Base-by-base conservation (phyloP, 2,888 invertebrate genomes). In the Epiblema foenella region DNA sequence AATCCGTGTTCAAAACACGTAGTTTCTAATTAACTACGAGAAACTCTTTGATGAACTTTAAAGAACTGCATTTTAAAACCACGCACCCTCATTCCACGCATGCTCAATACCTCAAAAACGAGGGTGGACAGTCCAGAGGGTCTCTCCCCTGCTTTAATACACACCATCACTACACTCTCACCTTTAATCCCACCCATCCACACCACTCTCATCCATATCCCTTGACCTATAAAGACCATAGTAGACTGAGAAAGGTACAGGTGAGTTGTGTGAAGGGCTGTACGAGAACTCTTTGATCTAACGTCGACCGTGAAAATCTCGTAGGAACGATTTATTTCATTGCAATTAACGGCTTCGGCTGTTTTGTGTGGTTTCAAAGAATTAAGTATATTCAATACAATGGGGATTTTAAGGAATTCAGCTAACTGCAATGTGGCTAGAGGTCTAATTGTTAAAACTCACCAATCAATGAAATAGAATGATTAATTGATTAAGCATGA, bases 241-340 rank as follows among this genome's bases (percentile, higher is more conserved):
- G 24, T 67, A 9, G 49, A 18, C 8, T 39, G 15, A 37, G 15
- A 37, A 57, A 15, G 24, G 20, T 8, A 71, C 59, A 70, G 65
- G 65, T 60, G 52, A 18, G 33, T 9, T 51, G 37, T 24, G 66
- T 57, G 60, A 24, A 18, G 7, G 49, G 51, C 0, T 62, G 67
- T 71, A 67, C 64, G 56, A 37, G 70, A 91, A 91, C 91, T 91
- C 91, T 92, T 92, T 92, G 92, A 92, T 90, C 92, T 89, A 89
- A 89, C 84, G 83, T 82, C 87, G 91, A 89, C 91, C 92, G 88
- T 90, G 90, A 91, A 90, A 89, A 86, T 87, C n/a, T n/a, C n/a
- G 85, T 84, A 83, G 86, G 84, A 86, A 83, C 87, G 88, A 89
- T 90, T 88, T 88, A 87, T 86, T 85, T 83, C 85, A 83, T 81